phyloP scores from a whole-genome alignment of 2,797 vertebrate genomes.

The Synanceia verrucosa region DNA sequence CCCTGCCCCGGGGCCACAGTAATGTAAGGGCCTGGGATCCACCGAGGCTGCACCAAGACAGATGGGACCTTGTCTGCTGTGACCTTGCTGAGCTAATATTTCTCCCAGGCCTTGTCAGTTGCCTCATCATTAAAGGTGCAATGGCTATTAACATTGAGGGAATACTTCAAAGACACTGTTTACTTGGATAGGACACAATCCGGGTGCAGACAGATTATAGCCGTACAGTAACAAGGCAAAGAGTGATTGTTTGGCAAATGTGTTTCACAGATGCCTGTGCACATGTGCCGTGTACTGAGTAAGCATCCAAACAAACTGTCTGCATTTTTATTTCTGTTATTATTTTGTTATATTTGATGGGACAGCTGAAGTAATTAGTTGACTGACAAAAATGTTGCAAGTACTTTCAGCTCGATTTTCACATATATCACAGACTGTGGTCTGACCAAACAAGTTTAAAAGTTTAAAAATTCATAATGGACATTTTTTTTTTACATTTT shows the following conservation, averaged over 20 bases:
- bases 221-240: conserved; percentile 38
- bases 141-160: conserved; percentile 71
- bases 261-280: neutral
- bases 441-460: neutral
- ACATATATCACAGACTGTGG: neutral
- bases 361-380: neutral
- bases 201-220: conserved; percentile 44
- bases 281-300: neutral
- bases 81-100: conserved; percentile 82
- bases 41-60: conserved; percentile 77
- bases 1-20: conserved; percentile 72
- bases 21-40: conserved; percentile 74
- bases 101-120: conserved; percentile 75
- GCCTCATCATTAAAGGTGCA: conserved; percentile 78
- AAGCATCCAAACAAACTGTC: neutral
- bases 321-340: neutral
- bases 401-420: too few species aligned
- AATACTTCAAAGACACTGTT: conserved; percentile 74
- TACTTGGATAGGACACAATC: conserved; percentile 65
- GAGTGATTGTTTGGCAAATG: conserved; percentile 46
- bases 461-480: neutral
- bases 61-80: conserved; percentile 81
- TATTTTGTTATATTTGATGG: neutral
- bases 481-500: neutral
- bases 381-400: neutral